A percentile compares a stretch with the other conserved stretches of the same genome.
Conservation (phyloP, 2,113 vertebrate species). For the Xiphophorus couchianus region DNA sequence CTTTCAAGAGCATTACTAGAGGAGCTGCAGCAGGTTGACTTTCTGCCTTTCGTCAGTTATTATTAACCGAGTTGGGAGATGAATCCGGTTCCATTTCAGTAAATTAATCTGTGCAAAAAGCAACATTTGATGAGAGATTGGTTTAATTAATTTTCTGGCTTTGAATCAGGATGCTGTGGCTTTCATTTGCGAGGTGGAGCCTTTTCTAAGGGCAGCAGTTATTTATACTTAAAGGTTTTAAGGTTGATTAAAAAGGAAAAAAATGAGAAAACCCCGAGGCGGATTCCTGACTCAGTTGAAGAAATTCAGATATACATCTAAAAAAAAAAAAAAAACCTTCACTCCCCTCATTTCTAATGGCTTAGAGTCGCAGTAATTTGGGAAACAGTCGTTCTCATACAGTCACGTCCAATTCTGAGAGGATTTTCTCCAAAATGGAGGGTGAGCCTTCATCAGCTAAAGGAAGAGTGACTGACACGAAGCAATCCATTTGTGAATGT, state of each 20-base stretch:
- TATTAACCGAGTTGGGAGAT: slow-evolving; percentile 19
- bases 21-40: slow-evolving; percentile 34
- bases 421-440: not conserved
- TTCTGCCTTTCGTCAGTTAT: slow-evolving; percentile 18
- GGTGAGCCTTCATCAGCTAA: slow-evolving; percentile 19
- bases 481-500: slow-evolving; percentile 30
- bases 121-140: slow-evolving; percentile 26
- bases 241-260: slow-evolving; percentile 1
- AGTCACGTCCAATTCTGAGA: not conserved
- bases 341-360: not conserved
- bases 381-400: not conserved
- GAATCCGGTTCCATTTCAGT: slow-evolving; percentile 40
- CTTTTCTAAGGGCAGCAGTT: slow-evolving; percentile 24
- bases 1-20: slow-evolving; percentile 30
- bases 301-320: too few relatives aligned
- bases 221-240: slow-evolving; percentile 39
- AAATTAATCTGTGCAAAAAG: slow-evolving; percentile 34
- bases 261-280: not conserved
- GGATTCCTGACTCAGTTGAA: not conserved
- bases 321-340: not conserved
- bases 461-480: slow-evolving; percentile 8
- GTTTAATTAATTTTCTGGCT: slow-evolving; percentile 47
- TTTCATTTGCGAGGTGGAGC: slow-evolving; percentile 11
- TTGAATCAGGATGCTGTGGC: not conserved
- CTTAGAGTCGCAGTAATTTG: not conserved